phyloP scores from a whole-genome alignment of 2,888 invertebrate genomes.

The Horisme vitalbata region DNA sequence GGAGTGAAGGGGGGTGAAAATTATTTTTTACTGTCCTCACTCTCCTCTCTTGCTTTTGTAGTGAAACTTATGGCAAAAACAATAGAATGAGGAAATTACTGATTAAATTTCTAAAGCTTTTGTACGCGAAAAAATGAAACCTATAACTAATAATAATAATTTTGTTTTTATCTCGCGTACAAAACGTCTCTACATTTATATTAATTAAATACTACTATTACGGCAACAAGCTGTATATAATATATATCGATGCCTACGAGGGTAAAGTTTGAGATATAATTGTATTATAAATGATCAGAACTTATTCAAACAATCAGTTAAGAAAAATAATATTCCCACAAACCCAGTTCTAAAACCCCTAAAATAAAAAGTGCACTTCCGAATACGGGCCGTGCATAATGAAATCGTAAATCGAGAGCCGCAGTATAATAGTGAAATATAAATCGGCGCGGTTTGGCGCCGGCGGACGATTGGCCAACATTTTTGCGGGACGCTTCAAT shows the following conservation, averaged over 20 bases:
- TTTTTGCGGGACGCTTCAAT: conserved; percentile 73
- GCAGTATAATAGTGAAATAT: conserved; percentile 62
- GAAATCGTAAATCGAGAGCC: conserved; percentile 69
- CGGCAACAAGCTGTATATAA: too few species aligned
- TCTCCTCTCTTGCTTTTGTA: conserved; percentile 24
- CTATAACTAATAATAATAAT: too few species aligned
- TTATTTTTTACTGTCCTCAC: conserved; percentile 65
- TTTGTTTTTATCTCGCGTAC: too few species aligned
- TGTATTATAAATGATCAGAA: too few species aligned
- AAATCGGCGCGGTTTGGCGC: conserved; percentile 73
- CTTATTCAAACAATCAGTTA: too few species aligned
- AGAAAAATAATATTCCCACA: not conserved
- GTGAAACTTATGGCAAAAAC: conserved; percentile 23
- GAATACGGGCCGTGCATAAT: conserved; percentile 54
- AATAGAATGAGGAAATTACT: conserved; percentile 19
- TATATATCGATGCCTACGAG: too few species aligned
- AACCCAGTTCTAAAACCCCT: conserved; percentile 19
- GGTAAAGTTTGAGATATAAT: too few species aligned
- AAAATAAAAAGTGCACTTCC: conserved; percentile 49
- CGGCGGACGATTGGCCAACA: conserved; percentile 62
- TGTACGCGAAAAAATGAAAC: too few species aligned
- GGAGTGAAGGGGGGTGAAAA: conserved; percentile 47
- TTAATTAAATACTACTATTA: too few species aligned
- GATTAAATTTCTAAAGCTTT: conserved; percentile 11
- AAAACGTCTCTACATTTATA: too few species aligned